A percentile compares a stretch with the other conserved stretches of the same genome.
These are phyloP conservation scores for Camelus dromedarius DNA, from an alignment of 2,113 vertebrate genomes.

Conservation along the genomic window DNA sequence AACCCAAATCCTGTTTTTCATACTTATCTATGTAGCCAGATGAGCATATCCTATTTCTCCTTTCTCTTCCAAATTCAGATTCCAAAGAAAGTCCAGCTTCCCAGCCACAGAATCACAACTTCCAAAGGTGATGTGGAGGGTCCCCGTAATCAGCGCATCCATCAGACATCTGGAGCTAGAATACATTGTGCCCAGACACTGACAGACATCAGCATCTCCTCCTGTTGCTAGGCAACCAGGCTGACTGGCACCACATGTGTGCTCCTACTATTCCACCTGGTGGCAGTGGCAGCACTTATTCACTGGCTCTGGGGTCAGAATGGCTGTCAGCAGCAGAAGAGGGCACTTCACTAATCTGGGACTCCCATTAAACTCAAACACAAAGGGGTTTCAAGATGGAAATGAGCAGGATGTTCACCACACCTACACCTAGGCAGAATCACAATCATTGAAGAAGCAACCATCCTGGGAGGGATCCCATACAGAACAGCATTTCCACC, in stretches of 20 bases:
- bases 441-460: background rate
- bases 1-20: slow-evolving; percentile 71
- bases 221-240: slow-evolving; percentile 74
- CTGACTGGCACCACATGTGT: background rate
- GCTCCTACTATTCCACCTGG: slow-evolving; percentile 12
- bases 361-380: background rate
- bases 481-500: background rate
- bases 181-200: background rate
- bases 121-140: background rate
- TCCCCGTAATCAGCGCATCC: background rate
- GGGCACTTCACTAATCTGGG: background rate
- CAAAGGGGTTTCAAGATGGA: background rate
- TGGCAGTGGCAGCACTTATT: background rate
- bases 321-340: background rate
- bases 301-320: background rate
- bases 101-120: slow-evolving; percentile 39
- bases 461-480: background rate
- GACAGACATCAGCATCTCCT: slow-evolving; percentile 25
- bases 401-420: background rate
- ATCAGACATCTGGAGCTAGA: slow-evolving; percentile 7
- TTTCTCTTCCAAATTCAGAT: slow-evolving; percentile 63
- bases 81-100: slow-evolving; percentile 23
- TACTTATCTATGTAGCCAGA: slow-evolving; percentile 68
- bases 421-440: background rate
- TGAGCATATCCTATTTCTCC: background rate